Evolutionary conservation across 2,797 vertebrate genomes (phyloP).

Genomic region (Trachurus trachurus): DNA sequence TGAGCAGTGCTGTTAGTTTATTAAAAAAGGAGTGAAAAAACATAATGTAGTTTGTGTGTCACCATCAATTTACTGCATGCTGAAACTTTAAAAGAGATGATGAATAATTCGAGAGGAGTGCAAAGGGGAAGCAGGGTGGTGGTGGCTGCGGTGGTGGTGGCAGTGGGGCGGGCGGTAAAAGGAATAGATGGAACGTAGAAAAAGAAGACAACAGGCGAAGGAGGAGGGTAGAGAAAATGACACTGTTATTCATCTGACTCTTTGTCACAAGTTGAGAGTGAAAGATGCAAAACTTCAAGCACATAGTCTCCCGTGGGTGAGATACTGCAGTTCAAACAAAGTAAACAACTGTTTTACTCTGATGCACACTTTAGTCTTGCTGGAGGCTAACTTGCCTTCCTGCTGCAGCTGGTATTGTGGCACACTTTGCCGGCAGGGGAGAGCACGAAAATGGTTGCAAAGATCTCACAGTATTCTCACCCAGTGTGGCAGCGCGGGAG

Average conservation of each 20-base stretch:
- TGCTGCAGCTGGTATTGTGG: slow-evolving; percentile 81
- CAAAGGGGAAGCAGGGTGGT: slow-evolving; percentile 77
- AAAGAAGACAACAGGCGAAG: slow-evolving; percentile 61
- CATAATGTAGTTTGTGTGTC: slow-evolving; percentile 91
- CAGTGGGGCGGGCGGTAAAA: slow-evolving; percentile 31
- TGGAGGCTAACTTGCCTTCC: slow-evolving; percentile 90
- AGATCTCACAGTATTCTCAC: slow-evolving; percentile 69
- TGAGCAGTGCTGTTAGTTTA: slow-evolving; percentile 86
- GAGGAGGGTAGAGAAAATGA: slow-evolving; percentile 79
- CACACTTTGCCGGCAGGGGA: slow-evolving; percentile 83
- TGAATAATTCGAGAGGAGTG: slow-evolving; percentile 91
- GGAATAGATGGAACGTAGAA: slow-evolving; percentile 56
- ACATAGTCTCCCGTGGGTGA: slow-evolving; percentile 87
- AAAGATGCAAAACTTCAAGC: slow-evolving; percentile 91
- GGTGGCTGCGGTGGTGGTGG: slow-evolving; percentile 34
- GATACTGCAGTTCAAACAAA: slow-evolving; percentile 92
- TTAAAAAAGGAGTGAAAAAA: slow-evolving; percentile 75
- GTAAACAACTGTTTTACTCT: slow-evolving; percentile 95
- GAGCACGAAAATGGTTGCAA: slow-evolving; percentile 66
- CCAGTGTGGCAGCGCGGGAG: slow-evolving; percentile 53
- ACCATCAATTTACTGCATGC: slow-evolving; percentile 89
- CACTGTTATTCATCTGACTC: slow-evolving; percentile 90
- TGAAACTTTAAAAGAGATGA: slow-evolving; percentile 87
- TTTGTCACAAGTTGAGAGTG: slow-evolving; percentile 87
- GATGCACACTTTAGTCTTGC: slow-evolving; percentile 94